phyloP scores from a whole-genome alignment of 2,888 invertebrate genomes.

The Teleiodes luculella region DNA sequence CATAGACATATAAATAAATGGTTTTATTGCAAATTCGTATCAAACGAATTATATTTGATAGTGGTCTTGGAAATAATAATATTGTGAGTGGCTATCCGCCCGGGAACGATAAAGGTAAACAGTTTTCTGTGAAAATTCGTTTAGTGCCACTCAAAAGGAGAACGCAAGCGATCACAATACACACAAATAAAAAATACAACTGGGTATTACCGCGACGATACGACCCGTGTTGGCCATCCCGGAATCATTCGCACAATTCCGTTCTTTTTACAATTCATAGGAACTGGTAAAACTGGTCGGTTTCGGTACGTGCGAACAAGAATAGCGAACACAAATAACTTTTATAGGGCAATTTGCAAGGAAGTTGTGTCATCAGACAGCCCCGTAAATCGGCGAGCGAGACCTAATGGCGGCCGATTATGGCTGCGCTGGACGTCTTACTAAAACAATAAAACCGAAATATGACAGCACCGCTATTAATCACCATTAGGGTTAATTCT shows the following conservation, averaged over 20 bases:
- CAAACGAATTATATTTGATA: neutral
- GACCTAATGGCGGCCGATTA: slow-evolving; percentile 60
- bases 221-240: neutral
- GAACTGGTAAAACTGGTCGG: slow-evolving; percentile 20
- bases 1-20: too few species aligned
- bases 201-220: slow-evolving; percentile 3
- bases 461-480: slow-evolving; percentile 53
- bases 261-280: slow-evolving; percentile 14
- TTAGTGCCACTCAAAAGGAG: neutral
- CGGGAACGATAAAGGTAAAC: neutral
- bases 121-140: neutral
- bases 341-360: slow-evolving; percentile 67
- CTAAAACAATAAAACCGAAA: slow-evolving; percentile 59
- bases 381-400: slow-evolving; percentile 58
- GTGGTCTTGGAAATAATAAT: too few species aligned
- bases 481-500: slow-evolving; percentile 50
- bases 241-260: slow-evolving; percentile 11
- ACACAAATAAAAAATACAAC: slow-evolving; percentile 5
- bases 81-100: neutral
- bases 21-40: too few species aligned
- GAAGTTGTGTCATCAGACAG: slow-evolving; percentile 66
- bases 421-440: slow-evolving; percentile 41
- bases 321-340: slow-evolving; percentile 61
- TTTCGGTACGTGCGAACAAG: slow-evolving; percentile 36
- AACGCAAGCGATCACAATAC: neutral